Conservation (phyloP, 1,140 invertebrate species). For the Caenorhabditis inopinata region DNA sequence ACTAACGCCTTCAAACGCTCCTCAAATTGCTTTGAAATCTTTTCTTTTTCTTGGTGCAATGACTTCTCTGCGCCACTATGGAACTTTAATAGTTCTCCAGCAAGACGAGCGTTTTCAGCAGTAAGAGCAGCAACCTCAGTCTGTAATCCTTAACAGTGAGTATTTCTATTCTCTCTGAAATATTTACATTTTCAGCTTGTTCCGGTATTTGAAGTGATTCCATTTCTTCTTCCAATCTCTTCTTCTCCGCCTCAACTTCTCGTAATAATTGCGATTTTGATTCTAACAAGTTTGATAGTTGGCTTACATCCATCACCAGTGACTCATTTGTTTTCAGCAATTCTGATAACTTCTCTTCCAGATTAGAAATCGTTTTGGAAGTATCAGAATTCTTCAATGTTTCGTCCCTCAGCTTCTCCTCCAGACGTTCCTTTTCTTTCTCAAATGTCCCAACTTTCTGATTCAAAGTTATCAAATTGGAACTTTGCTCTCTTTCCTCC, state of each 20-base stretch:
- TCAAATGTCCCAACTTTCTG: background rate
- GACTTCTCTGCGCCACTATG: background rate
- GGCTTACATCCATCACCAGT: background rate
- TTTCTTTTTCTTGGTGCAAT: background rate
- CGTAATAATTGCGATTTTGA: background rate
- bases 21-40: slow-evolving; percentile 32
- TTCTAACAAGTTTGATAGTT: background rate
- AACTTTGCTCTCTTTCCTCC: slow-evolving; percentile 4
- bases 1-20: background rate
- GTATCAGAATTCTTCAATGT: background rate
- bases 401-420: background rate
- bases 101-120: slow-evolving; percentile 44
- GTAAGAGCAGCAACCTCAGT: background rate
- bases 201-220: background rate
- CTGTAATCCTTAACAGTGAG: background rate
- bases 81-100: slow-evolving; percentile 41
- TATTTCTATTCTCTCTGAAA: background rate
- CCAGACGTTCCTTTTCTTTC: slow-evolving; percentile 27
- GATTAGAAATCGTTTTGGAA: background rate
- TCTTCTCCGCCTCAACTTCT: background rate
- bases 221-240: background rate
- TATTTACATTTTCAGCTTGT: background rate
- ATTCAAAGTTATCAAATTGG: background rate
- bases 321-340: background rate
- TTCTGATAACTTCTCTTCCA: slow-evolving; percentile 25